Conservation (phyloP, 2,797 vertebrate species). For the Todus mexicanus region DNA sequence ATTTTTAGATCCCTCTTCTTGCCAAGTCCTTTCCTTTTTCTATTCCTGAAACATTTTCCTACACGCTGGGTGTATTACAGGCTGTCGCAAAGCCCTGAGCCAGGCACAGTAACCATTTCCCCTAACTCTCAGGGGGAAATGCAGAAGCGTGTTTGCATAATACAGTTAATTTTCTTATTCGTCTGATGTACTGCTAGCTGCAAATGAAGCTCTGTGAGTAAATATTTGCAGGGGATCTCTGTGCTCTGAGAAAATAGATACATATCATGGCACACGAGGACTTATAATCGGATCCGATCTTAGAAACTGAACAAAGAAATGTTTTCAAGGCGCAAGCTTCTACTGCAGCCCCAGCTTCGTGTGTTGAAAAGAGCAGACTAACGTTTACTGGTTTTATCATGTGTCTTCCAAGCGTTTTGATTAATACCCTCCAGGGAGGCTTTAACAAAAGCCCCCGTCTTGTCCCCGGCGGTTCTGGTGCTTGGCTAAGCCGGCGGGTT, state of each 20-base stretch:
- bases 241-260: not conserved
- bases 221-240: not conserved
- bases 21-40: not conserved
- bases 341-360: not conserved
- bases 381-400: not conserved
- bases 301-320: slow-evolving; percentile 36
- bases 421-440: not conserved
- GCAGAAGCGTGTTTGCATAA: not conserved
- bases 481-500: not conserved
- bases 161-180: not conserved
- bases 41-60: not conserved
- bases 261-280: not conserved
- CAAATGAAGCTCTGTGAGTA: not conserved
- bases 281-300: not conserved
- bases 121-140: not conserved
- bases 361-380: not conserved
- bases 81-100: not conserved
- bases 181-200: not conserved
- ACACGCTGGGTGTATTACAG: not conserved
- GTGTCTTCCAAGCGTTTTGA: not conserved
- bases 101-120: not conserved
- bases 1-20: not conserved
- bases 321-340: not conserved
- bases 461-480: not conserved
- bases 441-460: slow-evolving; percentile 37